These are phyloP conservation scores for Panzeria rudis DNA, from an alignment of 2,888 invertebrate species.

Conservation along the genomic window DNA sequence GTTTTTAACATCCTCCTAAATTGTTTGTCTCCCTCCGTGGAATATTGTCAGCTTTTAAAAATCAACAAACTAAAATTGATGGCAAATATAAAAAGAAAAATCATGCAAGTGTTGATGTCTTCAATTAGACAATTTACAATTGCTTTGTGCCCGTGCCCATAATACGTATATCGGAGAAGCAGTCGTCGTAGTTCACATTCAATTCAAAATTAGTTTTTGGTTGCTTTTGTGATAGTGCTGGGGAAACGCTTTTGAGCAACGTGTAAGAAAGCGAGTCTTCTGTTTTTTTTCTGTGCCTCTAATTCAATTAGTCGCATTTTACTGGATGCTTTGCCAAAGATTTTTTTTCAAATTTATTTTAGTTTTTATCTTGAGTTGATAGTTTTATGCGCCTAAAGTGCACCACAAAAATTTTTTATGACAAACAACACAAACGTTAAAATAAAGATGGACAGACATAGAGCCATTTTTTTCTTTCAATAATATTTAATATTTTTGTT, in stretches of 20 bases:
- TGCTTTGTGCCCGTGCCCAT: slow-evolving; percentile 9
- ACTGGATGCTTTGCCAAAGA: slow-evolving; percentile 59
- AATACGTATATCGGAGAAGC: neutral
- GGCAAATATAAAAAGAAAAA: slow-evolving; percentile 54
- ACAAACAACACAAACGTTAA: slow-evolving; percentile 65
- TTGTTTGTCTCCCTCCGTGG: slow-evolving; percentile 61
- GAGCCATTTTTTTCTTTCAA: slow-evolving; percentile 55
- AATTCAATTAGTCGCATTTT: slow-evolving; percentile 71
- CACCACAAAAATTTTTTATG: slow-evolving; percentile 69
- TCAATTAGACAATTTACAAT: slow-evolving; percentile 78
- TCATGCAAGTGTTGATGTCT: slow-evolving; percentile 80
- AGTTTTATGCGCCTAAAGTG: slow-evolving; percentile 72
- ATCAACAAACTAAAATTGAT: slow-evolving; percentile 51
- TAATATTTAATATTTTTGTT: slow-evolving; percentile 68
- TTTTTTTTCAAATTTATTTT: slow-evolving; percentile 52
- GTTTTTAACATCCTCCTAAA: slow-evolving; percentile 68
- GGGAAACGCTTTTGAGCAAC: neutral
- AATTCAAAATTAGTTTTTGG: slow-evolving; percentile 12
- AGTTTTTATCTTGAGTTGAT: slow-evolving; percentile 62
- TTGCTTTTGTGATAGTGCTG: slow-evolving; percentile 10
- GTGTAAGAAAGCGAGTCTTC: slow-evolving; percentile 22
- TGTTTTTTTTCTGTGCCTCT: slow-evolving; percentile 56
- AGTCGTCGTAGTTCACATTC: slow-evolving; percentile 8
- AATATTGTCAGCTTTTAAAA: slow-evolving; percentile 68
- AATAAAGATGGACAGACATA: slow-evolving; percentile 32